Evolutionary conservation across 2,113 vertebrate genomes (phyloP).

Genomic region (Microtus montanus): DNA sequence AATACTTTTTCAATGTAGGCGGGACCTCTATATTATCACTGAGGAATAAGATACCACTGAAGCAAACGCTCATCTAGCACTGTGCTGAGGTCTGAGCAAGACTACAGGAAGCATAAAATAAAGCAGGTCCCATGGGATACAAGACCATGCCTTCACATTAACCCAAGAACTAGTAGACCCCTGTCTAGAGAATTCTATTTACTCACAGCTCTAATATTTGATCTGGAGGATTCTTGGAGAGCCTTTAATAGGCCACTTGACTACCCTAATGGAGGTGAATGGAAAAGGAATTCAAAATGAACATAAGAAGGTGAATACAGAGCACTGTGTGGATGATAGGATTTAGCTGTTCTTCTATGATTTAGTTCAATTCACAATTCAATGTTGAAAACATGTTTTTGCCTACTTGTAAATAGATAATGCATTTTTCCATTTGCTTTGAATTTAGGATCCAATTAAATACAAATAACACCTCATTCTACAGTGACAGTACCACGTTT

Average conservation of each 20-base stretch:
- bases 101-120: rapidly evolving
- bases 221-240: background rate
- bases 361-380: background rate
- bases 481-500: background rate
- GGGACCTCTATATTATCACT: background rate
- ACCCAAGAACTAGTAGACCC: too few relatives aligned
- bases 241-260: background rate
- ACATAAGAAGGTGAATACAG: background rate
- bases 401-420: background rate
- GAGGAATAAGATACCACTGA: background rate
- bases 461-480: background rate
- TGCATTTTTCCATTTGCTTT: background rate
- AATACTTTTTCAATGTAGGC: background rate
- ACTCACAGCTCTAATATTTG: background rate
- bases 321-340: rapidly evolving
- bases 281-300: background rate
- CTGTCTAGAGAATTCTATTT: background rate
- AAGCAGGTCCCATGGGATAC: rapidly evolving
- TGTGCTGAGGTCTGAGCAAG: background rate
- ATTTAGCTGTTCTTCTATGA: background rate
- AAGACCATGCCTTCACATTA: background rate
- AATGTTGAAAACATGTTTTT: background rate
- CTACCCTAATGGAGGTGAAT: background rate
- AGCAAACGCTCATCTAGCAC: background rate
- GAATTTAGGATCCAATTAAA: background rate